Evolutionary conservation across 2,797 vertebrate genomes (phyloP).

Genomic region (Manis pentadactyla): DNA sequence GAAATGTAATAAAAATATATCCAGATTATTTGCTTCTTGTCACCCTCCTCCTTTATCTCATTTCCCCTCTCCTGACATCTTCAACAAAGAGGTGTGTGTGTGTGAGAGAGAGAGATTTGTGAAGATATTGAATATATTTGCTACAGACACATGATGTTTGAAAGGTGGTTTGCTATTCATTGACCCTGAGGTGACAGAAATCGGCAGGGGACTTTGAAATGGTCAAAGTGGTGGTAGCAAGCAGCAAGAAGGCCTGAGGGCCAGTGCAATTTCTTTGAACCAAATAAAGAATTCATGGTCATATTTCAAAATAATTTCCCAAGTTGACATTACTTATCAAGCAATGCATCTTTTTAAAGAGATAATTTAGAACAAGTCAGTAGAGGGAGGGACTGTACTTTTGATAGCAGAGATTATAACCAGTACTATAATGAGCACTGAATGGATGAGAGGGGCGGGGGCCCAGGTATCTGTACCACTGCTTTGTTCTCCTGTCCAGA

Average conservation of each 20-base stretch:
- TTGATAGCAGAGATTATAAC: background rate
- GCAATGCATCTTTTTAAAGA: constrained; percentile 30
- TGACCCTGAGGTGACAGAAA: background rate
- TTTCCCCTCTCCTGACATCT: background rate
- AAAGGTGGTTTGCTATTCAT: background rate
- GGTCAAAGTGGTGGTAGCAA: background rate
- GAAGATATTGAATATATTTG: background rate
- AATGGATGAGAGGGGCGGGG: background rate
- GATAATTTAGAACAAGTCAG: constrained; percentile 21
- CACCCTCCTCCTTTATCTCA: background rate
- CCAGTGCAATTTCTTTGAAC: background rate
- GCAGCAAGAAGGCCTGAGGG: background rate
- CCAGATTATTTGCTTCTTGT: background rate
- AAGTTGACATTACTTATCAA: constrained; percentile 2
- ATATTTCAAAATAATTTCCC: constrained; percentile 51
- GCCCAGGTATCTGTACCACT: background rate
- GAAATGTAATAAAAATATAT: background rate
- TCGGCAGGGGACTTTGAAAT: background rate
- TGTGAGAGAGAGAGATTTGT: background rate
- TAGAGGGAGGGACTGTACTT: background rate
- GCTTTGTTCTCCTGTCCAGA: constrained; percentile 72
- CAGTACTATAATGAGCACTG: background rate
- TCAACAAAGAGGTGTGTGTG: background rate
- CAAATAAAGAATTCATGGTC: background rate
- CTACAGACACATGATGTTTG: background rate